Percentiles rank a stretch among this genome's conserved stretches.
Evolutionary conservation across 53 echinoderm and acorn worm genomes (phyloP).

Genomic region (Patiria pectinifera): DNA sequence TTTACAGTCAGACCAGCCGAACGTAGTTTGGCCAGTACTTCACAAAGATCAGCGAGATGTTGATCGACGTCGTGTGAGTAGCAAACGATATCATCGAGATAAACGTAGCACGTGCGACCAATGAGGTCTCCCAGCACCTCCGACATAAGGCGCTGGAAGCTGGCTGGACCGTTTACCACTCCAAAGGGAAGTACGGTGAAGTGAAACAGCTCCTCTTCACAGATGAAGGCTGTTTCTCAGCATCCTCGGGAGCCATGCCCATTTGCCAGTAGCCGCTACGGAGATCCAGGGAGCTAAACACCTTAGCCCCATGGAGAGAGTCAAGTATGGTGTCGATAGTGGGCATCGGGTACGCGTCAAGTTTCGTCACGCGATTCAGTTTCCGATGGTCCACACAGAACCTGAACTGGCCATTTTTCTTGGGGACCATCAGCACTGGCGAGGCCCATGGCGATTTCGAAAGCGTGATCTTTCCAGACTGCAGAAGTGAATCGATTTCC

Average conservation of each 20-base stretch:
- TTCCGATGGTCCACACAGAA: too few relatives aligned
- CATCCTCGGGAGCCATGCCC: slow-evolving; percentile 36
- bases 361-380: too few relatives aligned
- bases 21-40: slow-evolving; percentile 29
- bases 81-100: slow-evolving; percentile 48
- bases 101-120: slow-evolving; percentile 43
- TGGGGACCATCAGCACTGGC: too few relatives aligned
- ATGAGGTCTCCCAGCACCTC: slow-evolving; percentile 40
- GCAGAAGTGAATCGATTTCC: background rate
- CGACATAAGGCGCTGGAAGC: slow-evolving; percentile 49
- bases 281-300: background rate
- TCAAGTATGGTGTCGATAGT: slow-evolving; percentile 15
- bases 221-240: slow-evolving; percentile 69
- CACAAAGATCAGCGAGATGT: slow-evolving; percentile 39
- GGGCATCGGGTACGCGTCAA: too few relatives aligned
- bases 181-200: slow-evolving; percentile 68
- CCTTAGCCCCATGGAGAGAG: background rate
- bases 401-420: too few relatives aligned
- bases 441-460: slow-evolving; percentile 40
- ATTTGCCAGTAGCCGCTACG: slow-evolving; percentile 58
- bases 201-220: slow-evolving; percentile 59
- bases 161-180: slow-evolving; percentile 26
- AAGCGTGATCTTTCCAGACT: slow-evolving; percentile 24
- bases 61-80: slow-evolving; percentile 2
- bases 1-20: slow-evolving; percentile 65